These are phyloP conservation scores for Chondrilla cf. caribensis DNA, from an alignment of 37 sponge, comb jelly and placozoan genomes.

Conservation along the genomic window DNA sequence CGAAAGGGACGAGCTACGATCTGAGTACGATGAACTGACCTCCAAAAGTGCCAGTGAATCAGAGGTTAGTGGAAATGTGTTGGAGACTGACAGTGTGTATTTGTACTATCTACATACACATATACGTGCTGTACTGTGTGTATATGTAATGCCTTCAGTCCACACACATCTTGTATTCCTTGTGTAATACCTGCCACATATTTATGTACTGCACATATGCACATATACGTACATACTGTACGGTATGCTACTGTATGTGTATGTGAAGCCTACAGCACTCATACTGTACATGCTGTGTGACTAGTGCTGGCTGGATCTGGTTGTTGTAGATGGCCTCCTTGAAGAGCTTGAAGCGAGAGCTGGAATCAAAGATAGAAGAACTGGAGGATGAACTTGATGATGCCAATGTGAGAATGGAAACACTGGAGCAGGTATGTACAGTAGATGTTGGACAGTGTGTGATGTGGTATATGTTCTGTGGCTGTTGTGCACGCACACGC, in stretches of 20 bases:
- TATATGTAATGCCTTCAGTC: too few species aligned
- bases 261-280: too few species aligned
- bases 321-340: constrained; percentile 72
- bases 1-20: constrained; percentile 74
- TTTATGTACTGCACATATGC: too few species aligned
- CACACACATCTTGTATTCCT: too few species aligned
- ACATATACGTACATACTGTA: too few species aligned
- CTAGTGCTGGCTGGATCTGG: too few species aligned
- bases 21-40: constrained; percentile 31
- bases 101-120: too few species aligned
- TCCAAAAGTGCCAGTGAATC: constrained; percentile 26
- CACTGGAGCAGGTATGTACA: constrained; percentile 12
- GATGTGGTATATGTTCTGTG: background rate
- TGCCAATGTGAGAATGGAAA: constrained; percentile 51
- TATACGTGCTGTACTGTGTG: too few species aligned
- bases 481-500: background rate
- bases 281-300: too few species aligned
- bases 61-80: constrained; percentile 15
- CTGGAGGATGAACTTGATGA: constrained; percentile 97
- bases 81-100: too few species aligned
- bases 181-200: too few species aligned
- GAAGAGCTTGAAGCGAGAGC: constrained; percentile 82
- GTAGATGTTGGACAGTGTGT: background rate
- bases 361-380: constrained; percentile 84
- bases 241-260: too few species aligned